phyloP scores from a whole-genome alignment of 1,140 invertebrate genomes.

The Drosophila funebris region DNA sequence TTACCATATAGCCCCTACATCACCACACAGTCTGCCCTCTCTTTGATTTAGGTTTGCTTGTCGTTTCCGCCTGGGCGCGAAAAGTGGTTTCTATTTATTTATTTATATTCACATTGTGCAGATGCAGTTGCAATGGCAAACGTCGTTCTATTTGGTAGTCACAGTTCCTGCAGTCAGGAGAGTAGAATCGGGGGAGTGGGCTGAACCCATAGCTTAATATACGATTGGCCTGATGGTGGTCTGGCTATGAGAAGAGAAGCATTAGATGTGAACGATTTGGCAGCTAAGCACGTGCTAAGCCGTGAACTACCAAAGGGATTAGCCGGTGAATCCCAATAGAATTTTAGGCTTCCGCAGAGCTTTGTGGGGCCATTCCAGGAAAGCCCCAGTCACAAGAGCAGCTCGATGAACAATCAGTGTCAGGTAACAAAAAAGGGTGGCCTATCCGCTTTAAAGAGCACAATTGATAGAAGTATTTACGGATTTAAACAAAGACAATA shows the following conservation, averaged over 20 bases:
- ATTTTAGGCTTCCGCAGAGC: slow-evolving; percentile 7
- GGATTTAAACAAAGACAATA: too few species aligned
- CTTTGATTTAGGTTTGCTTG: slow-evolving; percentile 40
- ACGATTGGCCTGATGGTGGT: slow-evolving; percentile 16
- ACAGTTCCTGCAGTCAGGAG: background rate
- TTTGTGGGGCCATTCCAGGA: background rate
- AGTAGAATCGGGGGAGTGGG: too few species aligned
- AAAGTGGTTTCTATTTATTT: slow-evolving; percentile 79
- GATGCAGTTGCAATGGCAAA: slow-evolving; percentile 30
- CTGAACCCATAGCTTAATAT: too few species aligned
- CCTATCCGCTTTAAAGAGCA: background rate
- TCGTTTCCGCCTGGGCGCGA: slow-evolving; percentile 57
- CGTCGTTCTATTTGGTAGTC: background rate
- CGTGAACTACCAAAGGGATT: slow-evolving; percentile 34
- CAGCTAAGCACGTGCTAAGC: slow-evolving; percentile 51
- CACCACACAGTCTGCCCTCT: background rate
- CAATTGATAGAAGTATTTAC: background rate
- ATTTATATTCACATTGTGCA: slow-evolving; percentile 71
- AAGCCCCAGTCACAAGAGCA: background rate
- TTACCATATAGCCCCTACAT: background rate
- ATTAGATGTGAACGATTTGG: slow-evolving; percentile 46
- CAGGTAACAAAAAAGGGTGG: background rate
- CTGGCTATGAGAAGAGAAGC: background rate
- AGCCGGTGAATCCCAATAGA: slow-evolving; percentile 14
- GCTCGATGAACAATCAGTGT: background rate